Percentiles rank a stretch among this genome's conserved stretches.
phyloP scores from a whole-genome alignment of 2,797 vertebrate species.

The Sus cebifrons region DNA sequence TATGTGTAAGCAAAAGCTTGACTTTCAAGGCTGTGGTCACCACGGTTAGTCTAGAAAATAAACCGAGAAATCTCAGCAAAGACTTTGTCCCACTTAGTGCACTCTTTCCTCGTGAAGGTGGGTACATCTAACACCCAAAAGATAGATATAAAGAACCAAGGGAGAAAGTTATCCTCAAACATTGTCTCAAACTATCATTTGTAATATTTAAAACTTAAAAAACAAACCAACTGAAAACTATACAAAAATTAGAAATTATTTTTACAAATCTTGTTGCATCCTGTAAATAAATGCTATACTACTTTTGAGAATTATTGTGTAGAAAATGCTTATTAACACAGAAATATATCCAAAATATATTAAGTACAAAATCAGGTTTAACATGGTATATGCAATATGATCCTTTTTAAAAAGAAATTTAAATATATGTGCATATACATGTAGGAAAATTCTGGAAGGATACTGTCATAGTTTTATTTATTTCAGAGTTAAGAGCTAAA shows the following conservation, averaged over 20 bases:
- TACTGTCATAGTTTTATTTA: background rate
- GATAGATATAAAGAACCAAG: background rate
- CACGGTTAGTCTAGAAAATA: background rate
- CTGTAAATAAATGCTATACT: background rate
- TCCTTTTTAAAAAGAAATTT: background rate
- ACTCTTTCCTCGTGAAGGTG: background rate
- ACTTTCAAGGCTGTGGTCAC: background rate
- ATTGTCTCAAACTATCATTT: background rate
- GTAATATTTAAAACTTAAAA: background rate
- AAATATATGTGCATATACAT: background rate
- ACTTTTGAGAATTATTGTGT: background rate
- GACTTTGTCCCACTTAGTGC: background rate
- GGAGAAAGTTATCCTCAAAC: background rate
- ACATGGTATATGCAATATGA: background rate
- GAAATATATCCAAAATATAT: background rate
- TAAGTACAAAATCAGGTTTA: background rate
- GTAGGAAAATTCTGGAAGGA: background rate
- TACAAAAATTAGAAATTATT: background rate
- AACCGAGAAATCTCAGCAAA: background rate
- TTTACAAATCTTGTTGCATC: background rate
- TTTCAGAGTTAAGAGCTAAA: background rate
- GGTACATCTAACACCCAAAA: background rate
- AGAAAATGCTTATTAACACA: background rate
- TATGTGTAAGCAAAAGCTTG: background rate
- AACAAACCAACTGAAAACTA: background rate